A percentile compares a stretch with the other conserved stretches of the same genome.
These are phyloP conservation scores for Ectemnius lituratus DNA, from an alignment of 2,888 invertebrate species.

Conservation along the genomic window DNA sequence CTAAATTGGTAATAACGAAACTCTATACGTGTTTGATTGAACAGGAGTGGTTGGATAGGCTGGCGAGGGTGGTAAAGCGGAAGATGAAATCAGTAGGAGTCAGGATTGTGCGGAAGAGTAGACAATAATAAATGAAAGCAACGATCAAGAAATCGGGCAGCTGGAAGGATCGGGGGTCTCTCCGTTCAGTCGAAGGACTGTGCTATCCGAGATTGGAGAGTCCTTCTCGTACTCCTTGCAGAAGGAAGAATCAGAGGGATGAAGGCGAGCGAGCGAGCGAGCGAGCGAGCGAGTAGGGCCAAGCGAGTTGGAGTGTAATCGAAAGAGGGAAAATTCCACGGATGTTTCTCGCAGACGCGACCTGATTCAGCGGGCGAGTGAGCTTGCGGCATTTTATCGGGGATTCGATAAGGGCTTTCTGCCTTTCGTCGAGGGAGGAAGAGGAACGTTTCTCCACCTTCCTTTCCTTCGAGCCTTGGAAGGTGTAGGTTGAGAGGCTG, in stretches of 20 bases:
- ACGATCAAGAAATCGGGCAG: background rate
- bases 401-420: conserved; percentile 55
- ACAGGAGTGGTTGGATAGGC: background rate
- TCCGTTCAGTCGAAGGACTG: conserved; percentile 15
- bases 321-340: conserved; percentile 37
- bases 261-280: no score
- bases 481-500: conserved; percentile 27
- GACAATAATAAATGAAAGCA: conserved; percentile 1
- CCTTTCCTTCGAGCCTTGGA: conserved; percentile 20
- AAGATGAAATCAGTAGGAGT: background rate
- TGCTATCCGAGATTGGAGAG: conserved; percentile 21
- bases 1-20: no score
- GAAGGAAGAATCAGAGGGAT: no score
- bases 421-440: conserved; percentile 12
- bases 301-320: conserved; percentile 32
- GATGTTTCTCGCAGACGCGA: conserved; percentile 43
- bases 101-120: background rate
- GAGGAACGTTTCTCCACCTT: background rate
- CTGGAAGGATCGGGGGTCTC: background rate
- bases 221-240: background rate
- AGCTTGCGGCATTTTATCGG: conserved; percentile 55
- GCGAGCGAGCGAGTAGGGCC: background rate
- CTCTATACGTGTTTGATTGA: no score
- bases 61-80: background rate
- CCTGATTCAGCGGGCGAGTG: conserved; percentile 49